Percentiles rank a stretch among this genome's conserved stretches.
Evolutionary conservation across 2,888 invertebrate genomes (phyloP).

Genomic region (Strigamia maritima): DNA sequence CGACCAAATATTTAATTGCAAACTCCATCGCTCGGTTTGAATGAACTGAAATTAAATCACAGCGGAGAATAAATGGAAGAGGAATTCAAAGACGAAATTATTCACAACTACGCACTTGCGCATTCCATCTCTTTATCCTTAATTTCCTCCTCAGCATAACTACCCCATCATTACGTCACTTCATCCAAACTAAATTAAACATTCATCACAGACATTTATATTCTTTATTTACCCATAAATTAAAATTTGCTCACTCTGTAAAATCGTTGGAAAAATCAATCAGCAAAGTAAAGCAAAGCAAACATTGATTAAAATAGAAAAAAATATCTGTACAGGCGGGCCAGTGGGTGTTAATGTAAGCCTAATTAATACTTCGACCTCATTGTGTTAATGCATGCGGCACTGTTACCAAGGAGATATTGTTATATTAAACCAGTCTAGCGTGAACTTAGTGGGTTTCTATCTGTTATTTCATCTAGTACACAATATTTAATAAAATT

Average conservation of each 20-base stretch:
- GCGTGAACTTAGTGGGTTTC: too few species aligned
- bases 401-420: too few species aligned
- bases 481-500: too few species aligned
- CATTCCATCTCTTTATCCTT: not conserved
- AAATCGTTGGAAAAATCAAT: too few species aligned
- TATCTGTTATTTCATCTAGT: too few species aligned
- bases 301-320: too few species aligned
- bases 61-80: conserved; percentile 5
- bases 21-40: not conserved
- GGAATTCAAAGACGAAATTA: not conserved
- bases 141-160: not conserved
- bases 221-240: not conserved
- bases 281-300: too few species aligned
- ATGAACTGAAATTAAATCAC: conserved; percentile 5
- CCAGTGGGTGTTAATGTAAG: too few species aligned
- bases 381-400: too few species aligned
- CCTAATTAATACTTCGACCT: too few species aligned
- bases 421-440: too few species aligned
- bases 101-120: conserved; percentile 10
- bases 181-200: not conserved
- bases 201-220: not conserved
- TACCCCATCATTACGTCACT: not conserved
- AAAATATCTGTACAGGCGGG: too few species aligned
- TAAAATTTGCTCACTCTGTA: not conserved
- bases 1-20: not conserved